A percentile compares a stretch with the other conserved stretches of the same genome.
Evolutionary conservation across 2,888 invertebrate species (phyloP).

Genomic region (Eilema sororculum): DNA sequence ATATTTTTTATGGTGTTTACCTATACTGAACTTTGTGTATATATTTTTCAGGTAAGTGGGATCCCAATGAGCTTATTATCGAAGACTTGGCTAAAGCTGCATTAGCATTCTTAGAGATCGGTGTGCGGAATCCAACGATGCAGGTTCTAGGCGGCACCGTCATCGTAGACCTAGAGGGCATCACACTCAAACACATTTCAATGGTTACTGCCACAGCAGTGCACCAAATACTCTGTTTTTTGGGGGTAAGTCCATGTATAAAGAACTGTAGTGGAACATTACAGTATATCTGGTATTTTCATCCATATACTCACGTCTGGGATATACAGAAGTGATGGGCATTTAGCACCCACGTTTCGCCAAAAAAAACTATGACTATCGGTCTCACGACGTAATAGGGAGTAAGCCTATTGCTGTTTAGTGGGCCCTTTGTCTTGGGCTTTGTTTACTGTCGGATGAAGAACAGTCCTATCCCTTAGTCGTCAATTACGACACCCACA

Average conservation of each 20-base stretch:
- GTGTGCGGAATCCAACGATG: slow-evolving; percentile 72
- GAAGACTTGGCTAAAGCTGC: slow-evolving; percentile 72
- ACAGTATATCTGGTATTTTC: no score
- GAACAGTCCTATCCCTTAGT: no score
- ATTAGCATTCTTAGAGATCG: slow-evolving; percentile 70
- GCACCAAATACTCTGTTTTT: slow-evolving; percentile 73
- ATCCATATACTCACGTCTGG: no score
- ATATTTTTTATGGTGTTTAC: no score
- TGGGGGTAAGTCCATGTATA: slow-evolving; percentile 67
- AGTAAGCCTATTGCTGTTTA: no score
- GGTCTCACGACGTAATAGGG: no score
- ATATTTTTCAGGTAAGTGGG: slow-evolving; percentile 69
- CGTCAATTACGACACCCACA: no score
- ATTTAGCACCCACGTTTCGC: no score
- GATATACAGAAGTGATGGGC: no score
- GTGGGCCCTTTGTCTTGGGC: no score
- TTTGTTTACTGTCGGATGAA: no score
- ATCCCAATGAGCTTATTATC: slow-evolving; percentile 72
- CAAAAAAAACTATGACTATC: no score
- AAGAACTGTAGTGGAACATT: neutral
- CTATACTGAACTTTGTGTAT: neutral
- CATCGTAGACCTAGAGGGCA: slow-evolving; percentile 72
- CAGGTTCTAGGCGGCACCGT: slow-evolving; percentile 73
- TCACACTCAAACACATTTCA: slow-evolving; percentile 70
- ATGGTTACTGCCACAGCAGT: slow-evolving; percentile 76